A percentile compares a stretch with the other conserved stretches of the same genome.
phyloP scores from a whole-genome alignment of 2,113 vertebrate genomes.

The Heterocephalus glaber region DNA sequence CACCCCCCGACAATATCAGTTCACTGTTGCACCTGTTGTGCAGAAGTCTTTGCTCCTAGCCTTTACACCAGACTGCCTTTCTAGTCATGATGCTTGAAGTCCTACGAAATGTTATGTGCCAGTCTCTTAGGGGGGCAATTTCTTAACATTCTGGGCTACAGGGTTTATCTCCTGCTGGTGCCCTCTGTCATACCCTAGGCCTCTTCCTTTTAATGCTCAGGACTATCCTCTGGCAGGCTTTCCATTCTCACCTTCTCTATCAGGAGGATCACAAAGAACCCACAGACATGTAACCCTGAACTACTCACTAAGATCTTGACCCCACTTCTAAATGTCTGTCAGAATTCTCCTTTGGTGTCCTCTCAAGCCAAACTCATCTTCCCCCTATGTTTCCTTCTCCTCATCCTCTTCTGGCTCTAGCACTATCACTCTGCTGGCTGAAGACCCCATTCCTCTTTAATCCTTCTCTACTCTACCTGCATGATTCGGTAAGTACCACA shows the following conservation, averaged over 20 bases:
- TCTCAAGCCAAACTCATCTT: neutral
- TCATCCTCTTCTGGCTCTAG: neutral
- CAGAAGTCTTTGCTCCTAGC: neutral
- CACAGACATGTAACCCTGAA: neutral
- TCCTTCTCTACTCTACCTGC: neutral
- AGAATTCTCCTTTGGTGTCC: neutral
- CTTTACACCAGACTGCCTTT: neutral
- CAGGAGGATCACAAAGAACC: neutral
- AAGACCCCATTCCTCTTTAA: neutral
- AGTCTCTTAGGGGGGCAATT: rapidly evolving
- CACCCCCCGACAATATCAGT: neutral
- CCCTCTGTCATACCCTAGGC: neutral
- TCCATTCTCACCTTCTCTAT: neutral
- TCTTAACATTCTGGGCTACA: neutral
- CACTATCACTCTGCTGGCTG: neutral
- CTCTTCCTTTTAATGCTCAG: neutral
- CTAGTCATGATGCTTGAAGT: neutral
- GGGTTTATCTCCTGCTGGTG: neutral
- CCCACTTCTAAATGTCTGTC: neutral
- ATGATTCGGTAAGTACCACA: neutral
- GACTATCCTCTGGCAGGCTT: neutral
- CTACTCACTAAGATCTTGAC: neutral
- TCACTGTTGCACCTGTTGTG: too few relatives aligned
- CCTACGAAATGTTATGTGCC: neutral
- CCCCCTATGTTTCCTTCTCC: neutral